Percentiles rank a stretch among this genome's conserved stretches.
Conservation (phyloP, 2,113 vertebrate species). For the Rhipidura dahli region DNA sequence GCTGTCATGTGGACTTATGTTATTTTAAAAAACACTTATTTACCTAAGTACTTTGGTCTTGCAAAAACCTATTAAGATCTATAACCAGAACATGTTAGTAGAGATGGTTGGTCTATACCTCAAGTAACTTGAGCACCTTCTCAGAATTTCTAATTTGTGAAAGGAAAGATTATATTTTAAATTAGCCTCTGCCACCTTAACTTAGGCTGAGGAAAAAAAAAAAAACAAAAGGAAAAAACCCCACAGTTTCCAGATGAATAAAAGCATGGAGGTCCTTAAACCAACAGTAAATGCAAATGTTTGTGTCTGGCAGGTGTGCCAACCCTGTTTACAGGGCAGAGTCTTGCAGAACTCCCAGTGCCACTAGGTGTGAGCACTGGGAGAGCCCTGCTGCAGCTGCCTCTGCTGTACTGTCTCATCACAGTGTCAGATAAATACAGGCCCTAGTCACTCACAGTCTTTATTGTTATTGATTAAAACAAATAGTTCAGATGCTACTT, state of each 20-base stretch:
- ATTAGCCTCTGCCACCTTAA: not conserved
- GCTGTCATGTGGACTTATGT: not conserved
- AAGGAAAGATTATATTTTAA: not conserved
- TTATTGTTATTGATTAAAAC: not conserved
- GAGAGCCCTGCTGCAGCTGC: not conserved
- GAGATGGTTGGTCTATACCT: not conserved
- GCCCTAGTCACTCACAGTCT: not conserved
- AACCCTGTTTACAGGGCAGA: not conserved
- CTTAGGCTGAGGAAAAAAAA: not conserved
- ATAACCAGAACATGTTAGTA: not conserved
- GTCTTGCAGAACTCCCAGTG: not conserved
- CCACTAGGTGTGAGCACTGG: not conserved
- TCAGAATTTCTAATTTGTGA: not conserved
- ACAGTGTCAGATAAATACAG: not conserved
- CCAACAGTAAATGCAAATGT: not conserved
- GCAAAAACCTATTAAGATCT: conserved; percentile 5
- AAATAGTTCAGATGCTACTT: not conserved
- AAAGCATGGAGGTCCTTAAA: not conserved
- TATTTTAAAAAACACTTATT: conserved; percentile 8
- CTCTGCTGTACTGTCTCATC: not conserved
- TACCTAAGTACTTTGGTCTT: conserved; percentile 6
- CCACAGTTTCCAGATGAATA: not conserved
- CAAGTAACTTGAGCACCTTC: not conserved
- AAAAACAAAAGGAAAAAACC: rapidly evolving
- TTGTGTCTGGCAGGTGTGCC: not conserved